Percentiles rank a stretch among this genome's conserved stretches.
Evolutionary conservation across 2,797 vertebrate genomes (phyloP).

Genomic region (Huso huso): DNA sequence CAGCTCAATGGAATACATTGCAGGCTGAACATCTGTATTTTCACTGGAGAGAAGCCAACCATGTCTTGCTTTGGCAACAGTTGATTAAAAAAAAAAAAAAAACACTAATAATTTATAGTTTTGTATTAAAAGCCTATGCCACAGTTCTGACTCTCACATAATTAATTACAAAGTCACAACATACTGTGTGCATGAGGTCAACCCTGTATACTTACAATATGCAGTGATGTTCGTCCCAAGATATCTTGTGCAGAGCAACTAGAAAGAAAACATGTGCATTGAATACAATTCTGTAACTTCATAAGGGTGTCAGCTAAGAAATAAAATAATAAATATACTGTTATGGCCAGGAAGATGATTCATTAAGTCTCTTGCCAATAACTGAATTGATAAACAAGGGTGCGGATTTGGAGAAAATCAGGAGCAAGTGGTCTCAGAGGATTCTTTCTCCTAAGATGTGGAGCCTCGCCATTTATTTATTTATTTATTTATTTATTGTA

Average conservation of each 20-base stretch:
- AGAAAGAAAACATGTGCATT: constrained; percentile 17
- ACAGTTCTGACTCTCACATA: constrained; percentile 26
- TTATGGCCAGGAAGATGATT: constrained; percentile 31
- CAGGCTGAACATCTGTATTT: constrained; percentile 69
- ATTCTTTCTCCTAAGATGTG: no score
- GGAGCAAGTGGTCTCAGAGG: not conserved
- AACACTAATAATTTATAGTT: constrained; percentile 35
- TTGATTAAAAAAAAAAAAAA: constrained; percentile 49
- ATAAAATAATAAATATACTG: not conserved
- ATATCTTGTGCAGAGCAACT: constrained; percentile 10
- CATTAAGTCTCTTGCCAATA: constrained; percentile 17
- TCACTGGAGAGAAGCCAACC: constrained; percentile 57
- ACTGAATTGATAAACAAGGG: constrained; percentile 15
- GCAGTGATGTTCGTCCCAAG: constrained; percentile 1
- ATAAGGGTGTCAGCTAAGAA: no score
- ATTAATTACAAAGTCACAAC: constrained; percentile 26
- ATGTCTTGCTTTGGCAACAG: constrained; percentile 44
- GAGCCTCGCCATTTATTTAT: no score
- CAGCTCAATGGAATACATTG: constrained; percentile 63
- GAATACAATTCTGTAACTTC: constrained; percentile 25
- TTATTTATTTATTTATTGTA: no score
- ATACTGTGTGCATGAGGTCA: constrained; percentile 34
- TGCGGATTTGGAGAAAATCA: constrained; percentile 26
- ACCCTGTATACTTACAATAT: constrained; percentile 21
- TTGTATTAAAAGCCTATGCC: constrained; percentile 23